phyloP scores from a whole-genome alignment of 2,113 vertebrate genomes.

The Eubucco bourcierii region DNA sequence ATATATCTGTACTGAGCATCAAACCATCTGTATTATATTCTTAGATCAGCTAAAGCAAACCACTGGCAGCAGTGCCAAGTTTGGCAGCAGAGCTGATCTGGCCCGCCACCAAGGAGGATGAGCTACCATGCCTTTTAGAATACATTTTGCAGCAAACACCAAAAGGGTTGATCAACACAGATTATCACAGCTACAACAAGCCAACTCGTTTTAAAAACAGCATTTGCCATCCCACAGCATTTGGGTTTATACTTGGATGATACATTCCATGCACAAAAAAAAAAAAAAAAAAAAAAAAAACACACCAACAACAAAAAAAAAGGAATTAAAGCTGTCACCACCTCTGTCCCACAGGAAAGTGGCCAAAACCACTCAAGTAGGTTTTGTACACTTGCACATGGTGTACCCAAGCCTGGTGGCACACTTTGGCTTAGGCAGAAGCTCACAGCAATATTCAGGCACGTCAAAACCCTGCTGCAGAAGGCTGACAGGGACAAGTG shows the following conservation, averaged over 20 bases:
- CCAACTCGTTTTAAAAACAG: constrained; percentile 56
- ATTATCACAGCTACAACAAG: constrained; percentile 69
- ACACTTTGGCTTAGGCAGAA: accelerated
- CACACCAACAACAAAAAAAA: no score
- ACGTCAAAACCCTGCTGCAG: background rate
- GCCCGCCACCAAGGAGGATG: constrained; percentile 35
- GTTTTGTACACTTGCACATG: background rate
- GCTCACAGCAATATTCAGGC: background rate
- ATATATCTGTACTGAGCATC: constrained; percentile 35
- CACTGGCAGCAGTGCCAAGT: constrained; percentile 68
- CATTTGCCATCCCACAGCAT: constrained; percentile 55
- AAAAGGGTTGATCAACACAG: constrained; percentile 73
- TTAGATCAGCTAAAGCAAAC: constrained; percentile 70
- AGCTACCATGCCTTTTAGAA: constrained; percentile 68
- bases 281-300: background rate
- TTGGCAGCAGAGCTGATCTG: constrained; percentile 60
- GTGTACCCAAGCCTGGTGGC: background rate
- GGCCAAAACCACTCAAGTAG: background rate
- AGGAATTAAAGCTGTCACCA: background rate
- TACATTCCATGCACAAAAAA: background rate
- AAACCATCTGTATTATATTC: constrained; percentile 71
- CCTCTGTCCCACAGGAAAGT: background rate
- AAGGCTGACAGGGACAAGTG: background rate
- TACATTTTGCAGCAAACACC: constrained; percentile 68
- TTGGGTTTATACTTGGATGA: background rate